Evolutionary conservation across 2,113 vertebrate genomes (phyloP).

Genomic region (Lepisosteus osseus): DNA sequence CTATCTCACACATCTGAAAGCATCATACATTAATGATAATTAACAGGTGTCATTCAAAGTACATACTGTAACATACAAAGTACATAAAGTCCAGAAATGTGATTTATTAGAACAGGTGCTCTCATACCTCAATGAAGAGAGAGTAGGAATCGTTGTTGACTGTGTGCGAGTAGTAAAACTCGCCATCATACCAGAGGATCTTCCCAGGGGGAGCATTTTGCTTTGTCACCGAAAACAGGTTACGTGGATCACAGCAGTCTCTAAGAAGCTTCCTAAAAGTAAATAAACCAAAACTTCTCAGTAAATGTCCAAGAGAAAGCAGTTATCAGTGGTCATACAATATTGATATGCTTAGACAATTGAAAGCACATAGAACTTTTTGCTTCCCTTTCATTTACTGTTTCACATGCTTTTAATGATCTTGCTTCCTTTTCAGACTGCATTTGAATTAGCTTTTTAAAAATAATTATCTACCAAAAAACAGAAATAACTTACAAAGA

Average conservation of each 20-base stretch:
- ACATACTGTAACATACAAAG: neutral
- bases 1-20: no score
- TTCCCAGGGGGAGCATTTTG: conserved; percentile 86
- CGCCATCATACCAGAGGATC: conserved; percentile 92
- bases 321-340: neutral
- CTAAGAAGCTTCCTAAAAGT: conserved; percentile 78
- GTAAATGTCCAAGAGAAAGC: neutral
- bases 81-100: neutral
- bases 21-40: no score
- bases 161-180: conserved; percentile 85
- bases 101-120: neutral
- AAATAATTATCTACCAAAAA: no score
- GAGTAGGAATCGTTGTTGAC: conserved; percentile 87
- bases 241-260: conserved; percentile 82
- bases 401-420: no score
- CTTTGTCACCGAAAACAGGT: conserved; percentile 88
- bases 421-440: no score
- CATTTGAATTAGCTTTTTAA: no score
- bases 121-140: conserved; percentile 82
- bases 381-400: no score
- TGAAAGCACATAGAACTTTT: no score
- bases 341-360: no score
- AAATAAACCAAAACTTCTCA: neutral
- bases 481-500: no score
- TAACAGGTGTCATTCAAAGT: no score